Percentiles rank a stretch among this genome's conserved stretches.
Conservation (phyloP, 30 jellyfish, hydroid and myxozoan species). For the Turritopsis dohrnii region DNA sequence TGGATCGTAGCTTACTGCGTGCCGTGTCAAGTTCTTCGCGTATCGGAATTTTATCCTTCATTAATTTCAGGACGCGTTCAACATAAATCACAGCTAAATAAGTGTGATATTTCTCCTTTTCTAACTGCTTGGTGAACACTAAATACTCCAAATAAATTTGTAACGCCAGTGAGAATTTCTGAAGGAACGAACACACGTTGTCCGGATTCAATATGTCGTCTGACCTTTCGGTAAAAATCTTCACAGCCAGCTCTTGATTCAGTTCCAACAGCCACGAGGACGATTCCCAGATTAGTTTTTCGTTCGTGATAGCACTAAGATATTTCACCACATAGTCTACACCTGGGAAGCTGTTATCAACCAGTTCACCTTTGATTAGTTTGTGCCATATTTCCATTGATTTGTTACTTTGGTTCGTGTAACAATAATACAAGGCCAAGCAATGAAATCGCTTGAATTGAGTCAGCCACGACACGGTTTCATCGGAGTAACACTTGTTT, state of each 20-base stretch:
- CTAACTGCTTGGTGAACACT: slow-evolving; percentile 45
- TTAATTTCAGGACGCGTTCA: slow-evolving; percentile 62
- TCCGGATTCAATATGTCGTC: slow-evolving; percentile 34
- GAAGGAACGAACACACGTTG: slow-evolving; percentile 49
- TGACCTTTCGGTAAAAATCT: slow-evolving; percentile 50
- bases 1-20: slow-evolving; percentile 64
- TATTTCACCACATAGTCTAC: slow-evolving; percentile 26
- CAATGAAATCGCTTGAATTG: slow-evolving; percentile 73
- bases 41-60: slow-evolving; percentile 65
- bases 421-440: slow-evolving; percentile 56
- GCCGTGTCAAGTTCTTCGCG: slow-evolving; percentile 58
- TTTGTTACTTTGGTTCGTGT: slow-evolving; percentile 41
- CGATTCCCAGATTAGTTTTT: slow-evolving; percentile 62
- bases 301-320: slow-evolving; percentile 34
- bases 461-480: slow-evolving; percentile 45
- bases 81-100: slow-evolving; percentile 76
- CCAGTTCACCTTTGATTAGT: slow-evolving; percentile 18
- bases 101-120: slow-evolving; percentile 72
- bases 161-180: slow-evolving; percentile 67
- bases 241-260: slow-evolving; percentile 47
- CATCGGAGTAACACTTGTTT: slow-evolving; percentile 49
- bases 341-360: slow-evolving; percentile 28
- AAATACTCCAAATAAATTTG: slow-evolving; percentile 64
- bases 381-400: slow-evolving; percentile 78
- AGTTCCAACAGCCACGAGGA: slow-evolving; percentile 55